phyloP scores from a whole-genome alignment of 2,888 invertebrate species.

The Eilema caniola region DNA sequence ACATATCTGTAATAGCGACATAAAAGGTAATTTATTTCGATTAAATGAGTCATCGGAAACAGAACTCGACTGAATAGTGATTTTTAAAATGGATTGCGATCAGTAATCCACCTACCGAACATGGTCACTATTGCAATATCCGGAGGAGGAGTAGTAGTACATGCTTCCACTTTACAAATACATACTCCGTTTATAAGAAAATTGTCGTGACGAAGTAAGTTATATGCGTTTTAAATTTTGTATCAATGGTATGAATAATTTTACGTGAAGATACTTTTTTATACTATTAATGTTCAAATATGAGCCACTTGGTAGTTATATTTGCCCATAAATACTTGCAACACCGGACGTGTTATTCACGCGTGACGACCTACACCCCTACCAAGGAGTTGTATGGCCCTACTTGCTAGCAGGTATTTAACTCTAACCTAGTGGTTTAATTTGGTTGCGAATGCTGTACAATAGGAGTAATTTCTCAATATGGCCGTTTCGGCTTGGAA shows the following conservation, averaged over 20 bases:
- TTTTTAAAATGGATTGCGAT: slow-evolving; percentile 14
- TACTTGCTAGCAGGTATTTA: background rate
- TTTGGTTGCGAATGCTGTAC: background rate
- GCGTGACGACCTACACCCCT: background rate
- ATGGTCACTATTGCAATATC: slow-evolving; percentile 16
- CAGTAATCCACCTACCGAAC: slow-evolving; percentile 13
- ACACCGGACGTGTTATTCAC: slow-evolving; percentile 4
- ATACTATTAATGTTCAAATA: background rate
- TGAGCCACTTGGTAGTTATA: slow-evolving; percentile 5
- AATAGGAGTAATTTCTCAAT: background rate
- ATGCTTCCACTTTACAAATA: slow-evolving; percentile 5
- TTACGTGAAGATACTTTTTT: background rate
- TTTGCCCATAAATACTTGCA: background rate
- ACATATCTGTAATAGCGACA: background rate
- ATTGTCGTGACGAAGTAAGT: slow-evolving; percentile 14
- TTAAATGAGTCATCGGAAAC: slow-evolving; percentile 8
- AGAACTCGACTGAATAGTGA: background rate
- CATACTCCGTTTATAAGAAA: background rate
- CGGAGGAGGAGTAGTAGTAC: slow-evolving; percentile 1
- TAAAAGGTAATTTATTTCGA: background rate
- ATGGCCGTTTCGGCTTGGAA: too few species aligned
- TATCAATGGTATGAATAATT: slow-evolving; percentile 15
- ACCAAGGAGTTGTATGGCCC: background rate
- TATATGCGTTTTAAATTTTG: slow-evolving; percentile 11
- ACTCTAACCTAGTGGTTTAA: background rate